Evolutionary conservation across 2,113 vertebrate species (phyloP).

Genomic region (Rhinolophus sinicus): DNA sequence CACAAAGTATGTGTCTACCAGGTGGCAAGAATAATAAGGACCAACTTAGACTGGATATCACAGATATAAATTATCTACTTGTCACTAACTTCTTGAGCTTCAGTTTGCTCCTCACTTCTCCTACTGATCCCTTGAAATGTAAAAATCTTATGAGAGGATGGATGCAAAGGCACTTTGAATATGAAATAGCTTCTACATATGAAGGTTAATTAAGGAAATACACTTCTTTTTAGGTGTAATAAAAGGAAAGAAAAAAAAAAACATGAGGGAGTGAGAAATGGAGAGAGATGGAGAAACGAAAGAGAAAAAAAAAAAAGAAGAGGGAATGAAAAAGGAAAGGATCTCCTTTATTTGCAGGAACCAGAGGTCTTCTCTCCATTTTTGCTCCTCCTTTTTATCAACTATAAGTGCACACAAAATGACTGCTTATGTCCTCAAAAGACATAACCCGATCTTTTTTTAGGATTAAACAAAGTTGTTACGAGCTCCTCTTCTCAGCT

Average conservation of each 20-base stretch:
- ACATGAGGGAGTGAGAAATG: not conserved
- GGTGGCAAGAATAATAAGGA: not conserved
- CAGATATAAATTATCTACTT: not conserved
- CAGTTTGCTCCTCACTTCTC: not conserved
- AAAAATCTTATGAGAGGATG: not conserved
- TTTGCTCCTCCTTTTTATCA: not conserved
- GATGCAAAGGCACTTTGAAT: not conserved
- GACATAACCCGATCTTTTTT: not conserved
- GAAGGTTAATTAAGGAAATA: not conserved
- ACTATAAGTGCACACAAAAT: not conserved
- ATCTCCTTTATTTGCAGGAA: not conserved
- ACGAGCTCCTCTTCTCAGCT: not conserved
- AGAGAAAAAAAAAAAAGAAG: not conserved
- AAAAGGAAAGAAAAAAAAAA: not conserved
- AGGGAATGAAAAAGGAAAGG: not conserved
- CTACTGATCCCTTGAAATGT: not conserved
- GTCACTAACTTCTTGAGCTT: not conserved
- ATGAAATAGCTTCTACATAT: not conserved
- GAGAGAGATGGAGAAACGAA: not conserved
- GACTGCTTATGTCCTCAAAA: not conserved
- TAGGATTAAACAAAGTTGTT: conserved; percentile 35
- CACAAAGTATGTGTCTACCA: not conserved
- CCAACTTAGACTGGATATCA: not conserved
- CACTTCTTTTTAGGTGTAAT: not conserved
- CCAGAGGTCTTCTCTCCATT: not conserved